A percentile compares a stretch with the other conserved stretches of the same genome.
Conservation (phyloP, 2,797 vertebrate species). For the Zenarchopterus dispar region DNA sequence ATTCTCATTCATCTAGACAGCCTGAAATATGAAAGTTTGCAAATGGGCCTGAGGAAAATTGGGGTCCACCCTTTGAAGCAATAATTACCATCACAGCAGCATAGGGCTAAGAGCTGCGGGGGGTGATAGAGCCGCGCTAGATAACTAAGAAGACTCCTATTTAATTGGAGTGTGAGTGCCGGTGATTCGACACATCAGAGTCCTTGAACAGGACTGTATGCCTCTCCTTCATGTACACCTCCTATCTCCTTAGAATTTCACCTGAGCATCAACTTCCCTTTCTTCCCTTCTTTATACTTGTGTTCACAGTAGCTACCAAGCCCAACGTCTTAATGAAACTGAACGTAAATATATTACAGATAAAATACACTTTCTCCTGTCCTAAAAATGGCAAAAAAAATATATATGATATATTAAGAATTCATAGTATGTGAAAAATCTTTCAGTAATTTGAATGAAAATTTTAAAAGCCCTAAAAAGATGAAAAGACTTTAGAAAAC, state of each 20-base stretch:
- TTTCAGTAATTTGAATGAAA: constrained; percentile 26
- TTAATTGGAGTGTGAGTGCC: constrained; percentile 73
- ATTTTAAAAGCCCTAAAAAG: constrained; percentile 1
- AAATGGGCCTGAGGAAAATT: constrained; percentile 73
- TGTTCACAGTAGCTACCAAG: constrained; percentile 11
- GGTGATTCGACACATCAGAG: constrained; percentile 42
- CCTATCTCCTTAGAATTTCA: constrained; percentile 20
- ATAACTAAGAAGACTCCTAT: constrained; percentile 54
- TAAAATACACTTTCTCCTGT: constrained; percentile 21
- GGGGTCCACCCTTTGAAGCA: constrained; percentile 77
- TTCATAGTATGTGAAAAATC: constrained; percentile 36
- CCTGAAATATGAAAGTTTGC: constrained; percentile 77
- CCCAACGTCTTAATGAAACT: constrained; percentile 25
- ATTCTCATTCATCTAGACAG: constrained; percentile 79
- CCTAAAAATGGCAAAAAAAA: constrained; percentile 43
- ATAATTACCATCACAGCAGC: constrained; percentile 76
- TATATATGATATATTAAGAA: constrained; percentile 42
- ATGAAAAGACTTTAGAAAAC: too few species aligned
- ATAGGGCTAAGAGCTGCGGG: constrained; percentile 53
- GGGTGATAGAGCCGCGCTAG: constrained; percentile 53
- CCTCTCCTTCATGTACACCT: constrained; percentile 24
- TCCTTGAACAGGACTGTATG: constrained; percentile 44
- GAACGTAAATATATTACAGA: constrained; percentile 20
- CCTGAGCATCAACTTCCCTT: neutral
- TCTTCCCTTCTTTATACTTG: constrained; percentile 12